These are phyloP conservation scores for Philonicus albiceps DNA, from an alignment of 2,888 invertebrate genomes.

Conservation along the genomic window DNA sequence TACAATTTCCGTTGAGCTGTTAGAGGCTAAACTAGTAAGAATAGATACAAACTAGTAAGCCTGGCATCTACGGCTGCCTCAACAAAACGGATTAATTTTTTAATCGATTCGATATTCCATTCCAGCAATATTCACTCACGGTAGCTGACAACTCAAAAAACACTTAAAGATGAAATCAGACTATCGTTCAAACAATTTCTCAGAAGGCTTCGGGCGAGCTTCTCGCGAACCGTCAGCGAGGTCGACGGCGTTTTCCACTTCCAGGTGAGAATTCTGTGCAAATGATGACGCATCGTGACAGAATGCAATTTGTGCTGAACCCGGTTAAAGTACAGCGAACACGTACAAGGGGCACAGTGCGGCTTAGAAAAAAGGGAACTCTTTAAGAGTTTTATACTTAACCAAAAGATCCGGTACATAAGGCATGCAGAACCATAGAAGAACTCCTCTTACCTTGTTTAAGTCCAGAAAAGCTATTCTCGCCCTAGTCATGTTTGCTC, in stretches of 20 bases:
- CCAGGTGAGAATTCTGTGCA: slow-evolving; percentile 8
- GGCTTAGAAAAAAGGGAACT: neutral
- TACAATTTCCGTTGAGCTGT: neutral
- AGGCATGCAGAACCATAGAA: neutral
- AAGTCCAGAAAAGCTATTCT: neutral
- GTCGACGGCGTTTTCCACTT: slow-evolving; percentile 9
- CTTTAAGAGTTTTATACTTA: neutral
- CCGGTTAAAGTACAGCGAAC: neutral
- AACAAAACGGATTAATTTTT: neutral
- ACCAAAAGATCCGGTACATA: neutral
- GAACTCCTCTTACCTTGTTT: neutral
- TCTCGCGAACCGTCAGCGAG: neutral
- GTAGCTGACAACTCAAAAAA: neutral
- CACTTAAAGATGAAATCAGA: neutral
- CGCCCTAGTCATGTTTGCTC: neutral
- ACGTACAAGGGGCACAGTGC: neutral
- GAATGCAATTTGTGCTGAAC: neutral
- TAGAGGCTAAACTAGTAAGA: neutral
- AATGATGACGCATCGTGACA: slow-evolving; percentile 1
- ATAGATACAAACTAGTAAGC: neutral
- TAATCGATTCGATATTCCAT: neutral
- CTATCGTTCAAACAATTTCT: neutral
- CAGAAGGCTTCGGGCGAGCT: neutral
- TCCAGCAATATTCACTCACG: neutral
- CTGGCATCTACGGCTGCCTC: neutral